phyloP scores from a whole-genome alignment of 2,113 vertebrate genomes.

The Halcyon senegalensis region DNA sequence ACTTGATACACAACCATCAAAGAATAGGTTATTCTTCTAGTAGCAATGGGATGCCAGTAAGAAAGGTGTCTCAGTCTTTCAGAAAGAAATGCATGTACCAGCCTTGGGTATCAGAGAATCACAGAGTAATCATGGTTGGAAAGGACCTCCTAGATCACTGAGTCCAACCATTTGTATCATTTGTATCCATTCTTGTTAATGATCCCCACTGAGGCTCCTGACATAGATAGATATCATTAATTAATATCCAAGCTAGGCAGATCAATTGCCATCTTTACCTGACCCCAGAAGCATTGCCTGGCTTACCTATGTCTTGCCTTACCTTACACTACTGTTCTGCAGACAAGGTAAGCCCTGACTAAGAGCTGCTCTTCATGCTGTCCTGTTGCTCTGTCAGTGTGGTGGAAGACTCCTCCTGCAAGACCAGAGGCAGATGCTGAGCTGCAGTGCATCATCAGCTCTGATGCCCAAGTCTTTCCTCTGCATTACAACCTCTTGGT shows the following conservation, averaged over 20 bases:
- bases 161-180: not conserved
- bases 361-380: accelerated
- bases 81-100: not conserved
- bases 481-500: not conserved
- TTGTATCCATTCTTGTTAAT: not conserved
- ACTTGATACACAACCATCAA: not conserved
- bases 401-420: not conserved
- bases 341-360: not conserved
- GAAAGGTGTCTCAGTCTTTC: not conserved
- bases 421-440: not conserved
- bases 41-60: not conserved
- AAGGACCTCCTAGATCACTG: too few species aligned
- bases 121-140: too few species aligned
- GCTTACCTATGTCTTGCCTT: not conserved
- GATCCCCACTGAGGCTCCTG: accelerated
- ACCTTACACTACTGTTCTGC: too few species aligned
- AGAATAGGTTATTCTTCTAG: not conserved
- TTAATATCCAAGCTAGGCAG: not conserved
- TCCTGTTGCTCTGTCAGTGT: not conserved
- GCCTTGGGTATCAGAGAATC: not conserved
- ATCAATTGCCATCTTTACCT: not conserved
- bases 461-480: not conserved
- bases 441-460: not conserved
- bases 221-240: not conserved
- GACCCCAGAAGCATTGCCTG: not conserved